Conservation (phyloP, 2,113 vertebrate species). For the Phasianus colchicus region DNA sequence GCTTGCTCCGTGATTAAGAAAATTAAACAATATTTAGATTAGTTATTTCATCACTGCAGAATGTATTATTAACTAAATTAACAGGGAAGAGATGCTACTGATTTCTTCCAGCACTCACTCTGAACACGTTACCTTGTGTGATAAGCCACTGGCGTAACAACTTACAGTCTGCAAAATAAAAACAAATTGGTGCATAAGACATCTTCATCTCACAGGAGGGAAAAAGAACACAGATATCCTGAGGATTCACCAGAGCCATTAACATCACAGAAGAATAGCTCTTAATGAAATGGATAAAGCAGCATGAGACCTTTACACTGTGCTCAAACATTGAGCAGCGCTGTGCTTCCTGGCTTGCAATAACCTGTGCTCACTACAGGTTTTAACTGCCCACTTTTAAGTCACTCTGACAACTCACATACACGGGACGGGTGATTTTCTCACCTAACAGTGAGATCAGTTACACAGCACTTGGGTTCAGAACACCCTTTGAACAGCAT, state of each 20-base stretch:
- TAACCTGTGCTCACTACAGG: neutral
- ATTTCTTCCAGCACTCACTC: constrained; percentile 43
- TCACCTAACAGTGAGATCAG: neutral
- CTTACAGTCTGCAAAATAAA: constrained; percentile 54
- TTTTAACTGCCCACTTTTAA: neutral
- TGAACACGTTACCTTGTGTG: constrained; percentile 42
- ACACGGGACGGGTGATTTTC: rapidly evolving
- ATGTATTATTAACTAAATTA: constrained; percentile 37
- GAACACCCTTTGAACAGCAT: neutral
- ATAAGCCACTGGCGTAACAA: constrained; percentile 31
- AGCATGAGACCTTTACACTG: neutral
- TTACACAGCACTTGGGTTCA: neutral
- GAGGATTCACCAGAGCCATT: neutral
- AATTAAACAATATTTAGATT: constrained; percentile 57
- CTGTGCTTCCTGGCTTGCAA: neutral
- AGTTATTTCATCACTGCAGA: constrained; percentile 32
- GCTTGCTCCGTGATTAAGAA: constrained; percentile 46
- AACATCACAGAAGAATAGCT: neutral
- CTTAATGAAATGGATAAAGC: neutral
- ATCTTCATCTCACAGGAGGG: neutral
- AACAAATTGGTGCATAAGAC: constrained; percentile 8
- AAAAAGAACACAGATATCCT: neutral
- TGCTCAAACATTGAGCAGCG: neutral
- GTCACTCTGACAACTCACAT: neutral
- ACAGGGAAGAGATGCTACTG: neutral